Percentiles rank a stretch among this genome's conserved stretches.
Evolutionary conservation across 2,797 vertebrate genomes (phyloP).

Genomic region (Sebastes variabilis): DNA sequence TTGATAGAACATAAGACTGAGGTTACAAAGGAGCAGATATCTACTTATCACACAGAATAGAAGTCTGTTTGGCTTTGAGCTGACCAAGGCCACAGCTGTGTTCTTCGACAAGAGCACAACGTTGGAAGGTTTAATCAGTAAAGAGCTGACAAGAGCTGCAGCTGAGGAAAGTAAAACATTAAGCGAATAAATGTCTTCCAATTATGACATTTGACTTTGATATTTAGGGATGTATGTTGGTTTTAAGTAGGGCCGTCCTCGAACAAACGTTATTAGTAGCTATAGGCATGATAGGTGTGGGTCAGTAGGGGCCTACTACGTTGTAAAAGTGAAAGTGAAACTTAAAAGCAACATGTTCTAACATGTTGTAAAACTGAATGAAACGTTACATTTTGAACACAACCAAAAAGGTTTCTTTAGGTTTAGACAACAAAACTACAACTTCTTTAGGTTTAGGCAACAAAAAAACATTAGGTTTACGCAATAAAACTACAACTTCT

Average conservation of each 20-base stretch:
- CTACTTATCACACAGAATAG: neutral
- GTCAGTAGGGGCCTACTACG: too few relatives aligned
- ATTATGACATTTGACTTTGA: neutral
- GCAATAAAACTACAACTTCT: too few relatives aligned
- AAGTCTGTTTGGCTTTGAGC: slow-evolving; percentile 25
- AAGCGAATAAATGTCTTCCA: neutral
- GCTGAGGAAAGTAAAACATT: neutral
- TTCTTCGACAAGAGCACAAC: slow-evolving; percentile 1
- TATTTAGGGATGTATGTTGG: neutral
- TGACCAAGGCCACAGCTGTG: slow-evolving; percentile 11
- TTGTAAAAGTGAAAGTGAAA: too few relatives aligned
- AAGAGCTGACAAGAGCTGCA: neutral
- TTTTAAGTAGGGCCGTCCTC: neutral
- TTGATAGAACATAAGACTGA: neutral
- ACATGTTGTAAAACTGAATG: too few relatives aligned
- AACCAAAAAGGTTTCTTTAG: too few relatives aligned
- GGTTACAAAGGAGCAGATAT: slow-evolving; percentile 12
- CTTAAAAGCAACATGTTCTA: too few relatives aligned
- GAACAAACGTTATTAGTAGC: too few relatives aligned
- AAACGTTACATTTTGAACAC: too few relatives aligned
- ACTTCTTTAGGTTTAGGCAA: too few relatives aligned
- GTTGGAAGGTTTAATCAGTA: neutral
- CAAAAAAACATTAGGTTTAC: too few relatives aligned
- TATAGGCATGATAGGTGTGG: too few relatives aligned
- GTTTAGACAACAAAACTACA: too few relatives aligned